Percentiles rank a stretch among this genome's conserved stretches.
Evolutionary conservation across 1,140 invertebrate species (phyloP).

Genomic region (Radopholus similis): DNA sequence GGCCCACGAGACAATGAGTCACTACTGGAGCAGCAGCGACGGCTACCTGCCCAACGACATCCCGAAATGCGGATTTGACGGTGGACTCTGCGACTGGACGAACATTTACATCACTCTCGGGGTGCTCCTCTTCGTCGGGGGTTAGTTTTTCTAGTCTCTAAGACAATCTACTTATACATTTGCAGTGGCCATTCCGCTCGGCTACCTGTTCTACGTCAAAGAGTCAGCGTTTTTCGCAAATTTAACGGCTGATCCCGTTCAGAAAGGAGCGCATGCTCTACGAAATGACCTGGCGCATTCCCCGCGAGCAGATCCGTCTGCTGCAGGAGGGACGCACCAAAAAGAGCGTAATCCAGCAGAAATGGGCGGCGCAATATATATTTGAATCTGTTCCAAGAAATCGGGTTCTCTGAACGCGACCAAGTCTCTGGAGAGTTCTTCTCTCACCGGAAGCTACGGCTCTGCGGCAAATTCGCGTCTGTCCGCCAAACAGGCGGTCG

Average conservation of each 20-base stretch:
- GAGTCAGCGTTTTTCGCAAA: conserved; percentile 37
- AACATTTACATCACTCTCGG: conserved; percentile 45
- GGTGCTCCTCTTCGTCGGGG: conserved; percentile 41
- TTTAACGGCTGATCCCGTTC: too few relatives aligned
- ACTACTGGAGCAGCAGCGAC: conserved; percentile 49
- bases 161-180: neutral
- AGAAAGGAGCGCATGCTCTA: conserved; percentile 56
- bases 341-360: neutral
- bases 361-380: neutral
- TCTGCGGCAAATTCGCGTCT: conserved; percentile 36
- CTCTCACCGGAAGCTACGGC: neutral
- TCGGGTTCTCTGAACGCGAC: neutral
- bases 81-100: conserved; percentile 56
- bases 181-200: conserved; percentile 41
- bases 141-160: neutral
- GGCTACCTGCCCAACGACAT: conserved; percentile 35
- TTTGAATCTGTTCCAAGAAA: neutral
- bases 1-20: conserved; percentile 48
- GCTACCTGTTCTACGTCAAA: conserved; percentile 58
- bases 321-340: conserved; percentile 30
- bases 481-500: conserved; percentile 46
- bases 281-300: conserved; percentile 59
- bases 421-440: neutral
- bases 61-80: conserved; percentile 57
- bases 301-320: conserved; percentile 50